Base-by-base conservation (phyloP, 2,113 vertebrate genomes). In the Callospermophilus lateralis region DNA sequence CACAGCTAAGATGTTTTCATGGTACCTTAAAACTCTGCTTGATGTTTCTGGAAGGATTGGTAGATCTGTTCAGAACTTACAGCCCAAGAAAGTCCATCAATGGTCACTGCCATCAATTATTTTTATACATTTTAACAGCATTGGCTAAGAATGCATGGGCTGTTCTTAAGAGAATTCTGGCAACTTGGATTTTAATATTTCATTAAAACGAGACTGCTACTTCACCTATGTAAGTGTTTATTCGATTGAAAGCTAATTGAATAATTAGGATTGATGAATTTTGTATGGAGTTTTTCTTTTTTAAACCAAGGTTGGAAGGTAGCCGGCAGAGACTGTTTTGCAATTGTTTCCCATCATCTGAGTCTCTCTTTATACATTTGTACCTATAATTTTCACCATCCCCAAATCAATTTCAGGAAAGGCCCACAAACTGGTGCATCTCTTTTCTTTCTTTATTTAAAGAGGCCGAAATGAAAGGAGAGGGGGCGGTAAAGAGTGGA, bases 261-360 rank as follows among this genome's bases (percentile, higher is more conserved):
- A 89, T 97, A 97, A 98, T 97, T 98, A 98, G 97, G 90, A 98
- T 88, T 96, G 97, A 97, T 97, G 63, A 97, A 92, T 98, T 97
- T 97, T 97, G 61, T 93, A 80, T 61, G n/a, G 81, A 72, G 84
- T 53, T 96, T 95, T 98, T 96, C 93, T 79, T 96, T 97, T 97
- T 96, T 58, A 94, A 98, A 96, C 24, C 48, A 39, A 84, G 45
- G 24, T 80, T 90, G 74, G 94, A 85, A 93, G 80, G 78, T 55
- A 72, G 42, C 93, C 92, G 96, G 42, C 34, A 92, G 78, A 98
- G 87, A 76, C n/a, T 84, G 80, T 90, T 97, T 89, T 63, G 22
- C 83, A 73, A 70, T 68, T 55, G 9, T 68, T 87, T 95, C 28
- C 74, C 4, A 1, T 84, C 34, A 85, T 65, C 51, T 39, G 32